Evolutionary conservation across 2,888 invertebrate species (phyloP), one percentile per base, ranked within the genome.

Genomic region (Drosophila monieri): DNA sequence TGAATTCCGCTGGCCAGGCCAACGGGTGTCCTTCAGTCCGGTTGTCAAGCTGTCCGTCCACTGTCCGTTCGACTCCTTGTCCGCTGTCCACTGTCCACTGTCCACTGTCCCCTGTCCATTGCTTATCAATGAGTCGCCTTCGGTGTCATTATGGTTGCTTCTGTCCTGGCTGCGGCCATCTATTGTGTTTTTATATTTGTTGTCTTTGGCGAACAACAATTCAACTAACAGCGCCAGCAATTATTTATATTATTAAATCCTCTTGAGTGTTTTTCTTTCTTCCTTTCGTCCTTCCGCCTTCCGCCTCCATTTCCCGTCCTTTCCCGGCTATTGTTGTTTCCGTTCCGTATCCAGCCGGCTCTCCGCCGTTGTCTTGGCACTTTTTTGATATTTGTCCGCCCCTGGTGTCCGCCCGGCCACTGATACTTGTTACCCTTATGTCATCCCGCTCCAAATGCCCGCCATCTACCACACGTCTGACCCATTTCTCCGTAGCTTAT

Each of bases 161-260:
- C 76, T 76, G 66, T 51, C 68, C 58, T 68, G 57, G 65, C 48
- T 54, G 55, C 53, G 56, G 65, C 51, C 73, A 61, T 72, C 78
- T 74, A 84, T 81, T 86, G 76, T 86, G 76, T 41, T 80, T 84
- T 80, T 78, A 80, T 86, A 84, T 81, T 87, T 81, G 87, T 87
- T 77, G 78, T 85, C 80, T 78, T 81, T 81, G 64, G 81, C 69
- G 72, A 62, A 68, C 85, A 85, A 77, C 80, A 85, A 83, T 80
- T 84, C 86, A 77, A 71, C 78, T 75, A 80, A 75, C 77, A 77
- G 74, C 74, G 68, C 86, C 73, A 80, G 84, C 89, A 88, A 88
- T 88, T 89, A 88, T 88, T 88, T 88, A 85, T 89, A 87, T 88
- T 88, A 88, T 88, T 88, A 89, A 85, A 81, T 84, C 80, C 86